These are phyloP conservation scores for Nyctalus aviator DNA, from an alignment of 2,797 vertebrate species.

Conservation along the genomic window DNA sequence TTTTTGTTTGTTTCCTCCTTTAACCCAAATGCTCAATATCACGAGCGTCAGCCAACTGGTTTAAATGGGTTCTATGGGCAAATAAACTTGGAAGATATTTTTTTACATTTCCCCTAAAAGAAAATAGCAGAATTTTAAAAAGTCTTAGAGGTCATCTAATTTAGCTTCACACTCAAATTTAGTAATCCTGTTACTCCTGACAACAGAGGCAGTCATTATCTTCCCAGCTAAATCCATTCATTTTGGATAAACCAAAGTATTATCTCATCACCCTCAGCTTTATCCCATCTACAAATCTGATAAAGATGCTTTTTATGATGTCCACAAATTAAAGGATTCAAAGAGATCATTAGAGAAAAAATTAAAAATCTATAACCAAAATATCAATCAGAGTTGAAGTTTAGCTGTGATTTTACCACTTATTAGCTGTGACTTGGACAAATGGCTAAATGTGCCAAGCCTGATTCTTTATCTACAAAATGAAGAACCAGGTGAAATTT, in stretches of 20 bases:
- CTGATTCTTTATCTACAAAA: constrained; percentile 41
- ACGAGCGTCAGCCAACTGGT: background rate
- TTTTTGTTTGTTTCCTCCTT: background rate
- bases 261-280: background rate
- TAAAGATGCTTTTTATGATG: background rate
- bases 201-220: background rate
- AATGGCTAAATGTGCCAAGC: background rate
- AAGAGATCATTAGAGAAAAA: constrained; percentile 30
- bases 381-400: background rate
- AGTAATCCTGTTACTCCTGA: background rate
- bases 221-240: background rate
- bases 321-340: background rate
- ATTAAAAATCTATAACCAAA: background rate
- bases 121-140: background rate
- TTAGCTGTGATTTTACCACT: constrained; percentile 4
- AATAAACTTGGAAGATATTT: background rate
- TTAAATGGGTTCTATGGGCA: background rate
- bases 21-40: background rate
- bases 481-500: background rate
- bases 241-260: background rate
- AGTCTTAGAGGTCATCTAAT: background rate
- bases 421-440: constrained; percentile 51
- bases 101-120: background rate
- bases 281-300: constrained; percentile 49
- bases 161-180: background rate